These are phyloP conservation scores for Chelmon rostratus DNA, from an alignment of 2,797 vertebrate genomes.

Conservation along the genomic window DNA sequence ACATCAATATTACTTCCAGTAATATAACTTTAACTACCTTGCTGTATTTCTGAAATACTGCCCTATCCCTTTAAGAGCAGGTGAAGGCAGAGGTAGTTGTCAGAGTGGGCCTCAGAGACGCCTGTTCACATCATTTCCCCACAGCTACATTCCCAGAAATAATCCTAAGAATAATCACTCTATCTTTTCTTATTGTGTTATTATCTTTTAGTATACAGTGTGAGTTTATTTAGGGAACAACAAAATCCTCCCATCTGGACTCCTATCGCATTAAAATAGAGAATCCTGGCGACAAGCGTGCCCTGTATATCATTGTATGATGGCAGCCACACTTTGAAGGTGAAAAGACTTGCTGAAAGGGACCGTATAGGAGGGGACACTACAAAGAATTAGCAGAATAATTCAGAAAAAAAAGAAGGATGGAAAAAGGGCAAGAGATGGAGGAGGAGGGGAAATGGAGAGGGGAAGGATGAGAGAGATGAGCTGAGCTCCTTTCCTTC, in stretches of 20 bases:
- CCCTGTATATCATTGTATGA: neutral
- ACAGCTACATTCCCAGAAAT: neutral
- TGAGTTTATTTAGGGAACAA: neutral
- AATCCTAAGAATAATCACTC: neutral
- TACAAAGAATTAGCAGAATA: conserved; percentile 27
- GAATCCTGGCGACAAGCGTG: neutral
- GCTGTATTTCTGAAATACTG: neutral
- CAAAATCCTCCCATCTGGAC: neutral
- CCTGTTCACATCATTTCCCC: neutral
- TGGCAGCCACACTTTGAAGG: neutral
- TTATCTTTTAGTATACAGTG: neutral
- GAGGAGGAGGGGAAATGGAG: conserved; percentile 17
- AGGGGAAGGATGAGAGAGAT: conserved; percentile 45
- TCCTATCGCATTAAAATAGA: neutral
- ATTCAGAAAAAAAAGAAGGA: conserved; percentile 22
- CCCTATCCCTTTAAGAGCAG: neutral
- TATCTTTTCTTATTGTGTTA: neutral
- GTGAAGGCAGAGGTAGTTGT: neutral
- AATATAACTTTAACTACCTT: neutral
- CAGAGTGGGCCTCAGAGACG: neutral
- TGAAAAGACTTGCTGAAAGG: conserved; percentile 9
- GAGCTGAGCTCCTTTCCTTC: conserved; percentile 49
- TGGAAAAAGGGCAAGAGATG: conserved; percentile 25
- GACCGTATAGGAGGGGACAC: neutral
- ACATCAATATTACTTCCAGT: neutral